phyloP scores from a whole-genome alignment of 2,888 invertebrate genomes.

The Chesias legatella region DNA sequence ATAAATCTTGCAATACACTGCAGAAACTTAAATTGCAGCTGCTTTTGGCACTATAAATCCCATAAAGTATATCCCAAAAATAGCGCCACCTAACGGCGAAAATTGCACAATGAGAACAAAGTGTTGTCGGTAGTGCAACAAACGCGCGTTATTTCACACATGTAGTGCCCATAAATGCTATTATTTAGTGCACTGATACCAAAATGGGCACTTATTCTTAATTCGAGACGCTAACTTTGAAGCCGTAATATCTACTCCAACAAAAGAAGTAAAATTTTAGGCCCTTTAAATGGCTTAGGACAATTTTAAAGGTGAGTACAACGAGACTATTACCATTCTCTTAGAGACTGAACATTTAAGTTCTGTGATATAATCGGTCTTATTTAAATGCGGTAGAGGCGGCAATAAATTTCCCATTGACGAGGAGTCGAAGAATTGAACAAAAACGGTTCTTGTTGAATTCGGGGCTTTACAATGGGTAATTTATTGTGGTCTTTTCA shows the following conservation, averaged over 20 bases:
- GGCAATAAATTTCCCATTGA: conserved; percentile 77
- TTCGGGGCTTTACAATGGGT: conserved; percentile 70
- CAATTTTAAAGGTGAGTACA: conserved; percentile 47
- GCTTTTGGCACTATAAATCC: conserved; percentile 19
- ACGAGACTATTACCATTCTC: conserved; percentile 56
- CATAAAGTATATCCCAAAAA: conserved; percentile 14
- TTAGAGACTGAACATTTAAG: conserved; percentile 58
- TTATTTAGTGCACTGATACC: conserved; percentile 3
- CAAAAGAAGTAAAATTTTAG: conserved; percentile 9
- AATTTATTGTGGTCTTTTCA: conserved; percentile 72
- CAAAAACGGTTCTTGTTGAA: conserved; percentile 76
- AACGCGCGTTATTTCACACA: conserved; percentile 6
- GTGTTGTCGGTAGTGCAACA: conserved; percentile 3
- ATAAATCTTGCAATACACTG: conserved; percentile 25
- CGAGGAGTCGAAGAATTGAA: conserved; percentile 76
- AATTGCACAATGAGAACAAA: conserved; percentile 17
- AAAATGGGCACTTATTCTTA: neutral
- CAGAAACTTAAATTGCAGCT: conserved; percentile 21
- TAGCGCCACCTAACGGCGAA: conserved; percentile 8
- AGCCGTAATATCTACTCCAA: neutral
- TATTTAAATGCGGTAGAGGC: conserved; percentile 71
- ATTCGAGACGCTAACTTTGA: neutral
- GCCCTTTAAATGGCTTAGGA: conserved; percentile 34
- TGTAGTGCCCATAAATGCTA: conserved; percentile 14
- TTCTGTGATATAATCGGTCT: conserved; percentile 67